phyloP scores from a whole-genome alignment of 2,113 vertebrate species.

The Cyanoliseus patagonus region DNA sequence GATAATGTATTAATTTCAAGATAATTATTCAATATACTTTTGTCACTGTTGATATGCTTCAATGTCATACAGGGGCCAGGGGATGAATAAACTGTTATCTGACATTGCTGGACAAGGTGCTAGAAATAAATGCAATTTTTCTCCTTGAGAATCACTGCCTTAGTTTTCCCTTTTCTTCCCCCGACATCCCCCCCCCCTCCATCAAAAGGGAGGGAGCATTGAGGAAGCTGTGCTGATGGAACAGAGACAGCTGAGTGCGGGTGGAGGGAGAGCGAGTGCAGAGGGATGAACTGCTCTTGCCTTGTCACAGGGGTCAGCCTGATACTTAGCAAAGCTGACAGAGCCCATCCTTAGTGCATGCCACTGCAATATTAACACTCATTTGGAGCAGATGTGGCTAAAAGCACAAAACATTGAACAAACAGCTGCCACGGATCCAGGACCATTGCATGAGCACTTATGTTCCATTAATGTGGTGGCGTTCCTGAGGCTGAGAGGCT shows the following conservation, averaged over 20 bases:
- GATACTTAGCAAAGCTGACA: constrained; percentile 94
- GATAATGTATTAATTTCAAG: constrained; percentile 97
- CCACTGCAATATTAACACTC: constrained; percentile 97
- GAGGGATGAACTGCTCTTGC: constrained; percentile 68
- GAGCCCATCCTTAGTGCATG: constrained; percentile 85
- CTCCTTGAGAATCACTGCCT: constrained; percentile 82
- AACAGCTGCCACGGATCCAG: constrained; percentile 97
- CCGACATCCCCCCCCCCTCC: neutral
- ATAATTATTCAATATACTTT: constrained; percentile 99
- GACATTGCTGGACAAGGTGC: constrained; percentile 85
- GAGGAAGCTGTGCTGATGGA: neutral
- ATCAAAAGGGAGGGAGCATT: neutral
- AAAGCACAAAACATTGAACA: constrained; percentile 99
- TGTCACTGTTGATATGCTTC: constrained; percentile 97
- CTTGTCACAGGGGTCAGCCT: constrained; percentile 82
- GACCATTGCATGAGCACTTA: constrained; percentile 82
- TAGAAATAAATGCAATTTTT: constrained; percentile 83
- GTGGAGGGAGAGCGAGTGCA: neutral
- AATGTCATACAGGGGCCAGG: constrained; percentile 84
- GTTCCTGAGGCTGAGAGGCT: constrained; percentile 62
- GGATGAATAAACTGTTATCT: constrained; percentile 90
- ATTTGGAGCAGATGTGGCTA: constrained; percentile 97
- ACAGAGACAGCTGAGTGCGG: neutral
- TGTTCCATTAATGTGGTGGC: constrained; percentile 78
- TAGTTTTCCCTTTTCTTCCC: constrained; percentile 35